phyloP scores from a whole-genome alignment of 2,113 vertebrate genomes.

The Pelobates fuscus region DNA sequence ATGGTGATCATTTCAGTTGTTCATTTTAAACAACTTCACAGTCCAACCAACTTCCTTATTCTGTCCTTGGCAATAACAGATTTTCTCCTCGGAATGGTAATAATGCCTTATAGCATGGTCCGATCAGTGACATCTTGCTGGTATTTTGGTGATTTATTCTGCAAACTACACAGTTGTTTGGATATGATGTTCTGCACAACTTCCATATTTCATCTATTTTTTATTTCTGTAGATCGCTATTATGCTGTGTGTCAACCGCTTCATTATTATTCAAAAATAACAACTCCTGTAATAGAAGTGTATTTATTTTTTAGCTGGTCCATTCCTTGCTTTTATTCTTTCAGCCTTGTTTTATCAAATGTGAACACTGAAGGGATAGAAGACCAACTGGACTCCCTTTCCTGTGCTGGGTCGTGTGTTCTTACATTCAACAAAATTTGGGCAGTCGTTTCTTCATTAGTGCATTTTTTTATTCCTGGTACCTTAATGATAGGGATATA shows the following conservation, averaged over 20 bases:
- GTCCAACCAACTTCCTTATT: slow-evolving; percentile 55
- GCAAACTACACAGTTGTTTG: slow-evolving; percentile 48
- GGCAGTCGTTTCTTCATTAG: slow-evolving; percentile 51
- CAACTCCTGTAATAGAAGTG: slow-evolving; percentile 9
- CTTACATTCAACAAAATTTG: slow-evolving; percentile 58
- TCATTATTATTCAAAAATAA: slow-evolving; percentile 52
- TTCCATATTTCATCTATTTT: slow-evolving; percentile 54
- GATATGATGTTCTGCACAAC: slow-evolving; percentile 51
- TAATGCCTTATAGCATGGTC: slow-evolving; percentile 52
- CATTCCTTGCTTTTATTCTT: slow-evolving; percentile 52
- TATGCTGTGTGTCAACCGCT: slow-evolving; percentile 46
- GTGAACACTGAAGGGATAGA: slow-evolving; percentile 50
- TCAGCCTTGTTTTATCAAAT: slow-evolving; percentile 54
- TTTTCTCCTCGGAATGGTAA: slow-evolving; percentile 44
- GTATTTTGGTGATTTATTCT: slow-evolving; percentile 50
- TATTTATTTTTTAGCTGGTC: slow-evolving; percentile 52
- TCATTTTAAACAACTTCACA: slow-evolving; percentile 52
- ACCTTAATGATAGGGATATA: slow-evolving; percentile 52
- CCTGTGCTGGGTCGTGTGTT: slow-evolving; percentile 49
- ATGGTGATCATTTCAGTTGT: slow-evolving; percentile 46
- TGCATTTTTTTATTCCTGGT: slow-evolving; percentile 58
- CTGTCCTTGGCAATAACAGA: slow-evolving; percentile 52
- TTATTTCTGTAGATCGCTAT: slow-evolving; percentile 55
- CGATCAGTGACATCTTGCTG: slow-evolving; percentile 51
- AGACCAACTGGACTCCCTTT: slow-evolving; percentile 34